phyloP scores from a whole-genome alignment of 2,113 vertebrate genomes.

The Antechinus flavipes region DNA sequence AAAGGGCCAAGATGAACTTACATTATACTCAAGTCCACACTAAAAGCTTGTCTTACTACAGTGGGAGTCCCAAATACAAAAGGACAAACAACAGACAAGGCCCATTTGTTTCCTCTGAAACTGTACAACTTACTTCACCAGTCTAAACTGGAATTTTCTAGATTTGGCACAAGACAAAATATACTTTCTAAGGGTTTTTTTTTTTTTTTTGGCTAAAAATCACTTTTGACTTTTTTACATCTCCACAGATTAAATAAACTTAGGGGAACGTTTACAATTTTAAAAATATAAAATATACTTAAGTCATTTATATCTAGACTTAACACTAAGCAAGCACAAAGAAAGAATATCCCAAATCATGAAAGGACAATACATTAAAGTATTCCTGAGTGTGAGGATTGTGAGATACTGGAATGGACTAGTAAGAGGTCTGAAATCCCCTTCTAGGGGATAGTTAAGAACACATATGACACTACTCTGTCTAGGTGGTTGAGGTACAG shows the following conservation, averaged over 20 bases:
- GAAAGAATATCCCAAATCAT: constrained; percentile 32
- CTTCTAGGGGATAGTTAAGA: constrained; percentile 8
- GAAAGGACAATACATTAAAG: constrained; percentile 40
- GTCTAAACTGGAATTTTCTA: constrained; percentile 20
- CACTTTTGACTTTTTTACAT: constrained; percentile 22
- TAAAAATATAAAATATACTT: constrained; percentile 58
- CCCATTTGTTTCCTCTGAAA: constrained; percentile 29
- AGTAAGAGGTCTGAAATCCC: background rate
- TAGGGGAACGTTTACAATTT: constrained; percentile 30
- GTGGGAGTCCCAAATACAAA: constrained; percentile 35
- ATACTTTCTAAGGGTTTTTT: constrained; percentile 27
- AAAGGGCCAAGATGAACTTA: background rate
- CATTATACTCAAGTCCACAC: background rate
- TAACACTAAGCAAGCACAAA: constrained; percentile 41
- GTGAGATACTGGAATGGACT: constrained; percentile 11
- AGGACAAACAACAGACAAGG: constrained; percentile 44
- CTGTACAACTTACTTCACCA: constrained; percentile 54
- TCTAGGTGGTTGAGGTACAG: background rate
- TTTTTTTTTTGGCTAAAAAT: constrained; percentile 27
- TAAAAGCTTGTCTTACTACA: background rate
- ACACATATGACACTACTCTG: background rate
- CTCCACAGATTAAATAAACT: constrained; percentile 41
- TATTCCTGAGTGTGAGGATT: constrained; percentile 43
- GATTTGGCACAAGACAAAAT: constrained; percentile 53
- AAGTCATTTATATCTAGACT: constrained; percentile 37